Evolutionary conservation across 2,113 vertebrate species (phyloP).

Genomic region (Heteronetta atricapilla): DNA sequence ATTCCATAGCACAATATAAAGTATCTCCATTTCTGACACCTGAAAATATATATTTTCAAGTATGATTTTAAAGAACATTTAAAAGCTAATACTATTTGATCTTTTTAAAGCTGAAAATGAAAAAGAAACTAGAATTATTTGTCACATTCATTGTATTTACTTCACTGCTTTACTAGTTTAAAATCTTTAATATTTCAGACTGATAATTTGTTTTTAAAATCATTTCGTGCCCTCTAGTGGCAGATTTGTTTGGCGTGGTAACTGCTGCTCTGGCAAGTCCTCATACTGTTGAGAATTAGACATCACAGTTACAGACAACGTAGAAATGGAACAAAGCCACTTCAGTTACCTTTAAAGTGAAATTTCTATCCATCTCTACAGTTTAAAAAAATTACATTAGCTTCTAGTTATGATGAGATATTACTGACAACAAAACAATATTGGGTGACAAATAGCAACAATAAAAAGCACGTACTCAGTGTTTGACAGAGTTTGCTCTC

Average conservation of each 20-base stretch:
- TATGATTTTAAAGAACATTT: background rate
- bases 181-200: background rate
- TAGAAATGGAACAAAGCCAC: background rate
- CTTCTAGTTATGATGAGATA: background rate
- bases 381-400: background rate
- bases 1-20: background rate
- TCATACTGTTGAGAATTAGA: background rate
- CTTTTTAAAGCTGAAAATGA: background rate
- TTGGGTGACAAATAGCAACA: background rate
- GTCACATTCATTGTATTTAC: background rate
- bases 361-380: background rate
- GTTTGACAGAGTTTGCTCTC: background rate
- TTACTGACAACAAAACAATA: background rate
- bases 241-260: background rate
- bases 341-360: background rate
- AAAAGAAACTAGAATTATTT: background rate
- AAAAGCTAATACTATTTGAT: background rate
- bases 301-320: background rate
- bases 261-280: background rate
- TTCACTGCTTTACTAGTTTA: background rate
- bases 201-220: background rate
- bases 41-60: background rate
- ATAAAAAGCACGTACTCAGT: background rate
- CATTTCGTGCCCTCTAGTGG: slow-evolving; percentile 62
- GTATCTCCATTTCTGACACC: background rate